Evolutionary conservation across 2,797 vertebrate species (phyloP).

Genomic region (Muraenolepis orangiensis): DNA sequence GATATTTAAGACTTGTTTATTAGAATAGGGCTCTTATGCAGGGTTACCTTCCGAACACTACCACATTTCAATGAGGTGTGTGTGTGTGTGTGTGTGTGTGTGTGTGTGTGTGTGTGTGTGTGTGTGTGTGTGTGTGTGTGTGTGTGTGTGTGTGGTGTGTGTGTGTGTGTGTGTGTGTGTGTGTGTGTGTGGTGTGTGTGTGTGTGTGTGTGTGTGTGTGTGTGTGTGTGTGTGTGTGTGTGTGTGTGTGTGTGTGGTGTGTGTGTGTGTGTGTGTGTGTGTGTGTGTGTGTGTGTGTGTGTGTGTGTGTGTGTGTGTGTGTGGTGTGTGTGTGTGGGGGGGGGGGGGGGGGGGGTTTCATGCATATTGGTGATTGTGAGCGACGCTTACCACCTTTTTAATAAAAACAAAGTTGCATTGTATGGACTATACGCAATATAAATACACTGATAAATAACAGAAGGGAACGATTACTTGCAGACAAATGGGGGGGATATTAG

Average conservation of each 20-base stretch:
- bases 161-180: background rate
- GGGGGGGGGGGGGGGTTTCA: background rate
- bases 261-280: too few relatives aligned
- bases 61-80: background rate
- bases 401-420: background rate
- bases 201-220: background rate
- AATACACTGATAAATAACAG: conserved; percentile 75
- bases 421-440: conserved; percentile 60
- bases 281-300: background rate
- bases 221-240: too few relatives aligned
- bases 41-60: background rate
- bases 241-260: too few relatives aligned
- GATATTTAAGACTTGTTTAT: background rate
- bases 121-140: too few relatives aligned
- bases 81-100: background rate
- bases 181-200: background rate
- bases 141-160: too few relatives aligned
- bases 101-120: background rate
- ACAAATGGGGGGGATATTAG: conserved; percentile 55
- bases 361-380: conserved; percentile 26
- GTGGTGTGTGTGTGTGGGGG: background rate
- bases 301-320: background rate
- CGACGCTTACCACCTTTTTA: conserved; percentile 11
- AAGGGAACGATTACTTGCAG: conserved; percentile 40
- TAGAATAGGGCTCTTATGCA: background rate